Conservation (phyloP, 2,888 invertebrate genomes). For the Microctonus aethiopoides region DNA sequence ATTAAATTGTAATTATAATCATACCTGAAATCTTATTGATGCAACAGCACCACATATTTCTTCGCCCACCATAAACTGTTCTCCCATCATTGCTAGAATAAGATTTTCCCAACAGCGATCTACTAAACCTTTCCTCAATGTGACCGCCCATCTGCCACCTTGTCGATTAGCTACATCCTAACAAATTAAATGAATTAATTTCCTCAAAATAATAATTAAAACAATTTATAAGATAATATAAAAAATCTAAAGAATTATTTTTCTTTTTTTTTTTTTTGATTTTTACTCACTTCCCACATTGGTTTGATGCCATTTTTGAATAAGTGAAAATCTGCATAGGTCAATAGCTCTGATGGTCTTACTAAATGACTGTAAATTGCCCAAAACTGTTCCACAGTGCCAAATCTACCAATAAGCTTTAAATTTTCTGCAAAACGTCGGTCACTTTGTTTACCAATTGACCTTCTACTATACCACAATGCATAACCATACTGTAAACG, state of each 20-base stretch:
- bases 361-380: slow-evolving; percentile 91
- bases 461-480: slow-evolving; percentile 83
- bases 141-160: slow-evolving; percentile 98
- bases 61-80: slow-evolving; percentile 98
- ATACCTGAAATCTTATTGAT: slow-evolving; percentile 90
- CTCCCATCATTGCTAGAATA: slow-evolving; percentile 97
- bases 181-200: slow-evolving; percentile 3
- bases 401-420: slow-evolving; percentile 88
- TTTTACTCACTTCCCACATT: slow-evolving; percentile 88
- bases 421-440: slow-evolving; percentile 81
- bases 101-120: slow-evolving; percentile 99
- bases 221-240: not conserved
- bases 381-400: slow-evolving; percentile 98
- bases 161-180: slow-evolving; percentile 92
- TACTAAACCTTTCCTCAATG: slow-evolving; percentile 92
- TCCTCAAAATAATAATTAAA: not conserved
- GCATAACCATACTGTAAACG: slow-evolving; percentile 93
- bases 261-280: not conserved
- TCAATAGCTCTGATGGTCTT: slow-evolving; percentile 88
- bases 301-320: slow-evolving; percentile 99
- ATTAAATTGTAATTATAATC: not conserved
- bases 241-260: not conserved
- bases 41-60: slow-evolving; percentile 99
- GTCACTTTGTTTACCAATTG: slow-evolving; percentile 72
- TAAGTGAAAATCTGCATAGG: slow-evolving; percentile 93